Base-by-base conservation (phyloP, 2,113 vertebrate genomes). In the Patagioenas fasciata region DNA sequence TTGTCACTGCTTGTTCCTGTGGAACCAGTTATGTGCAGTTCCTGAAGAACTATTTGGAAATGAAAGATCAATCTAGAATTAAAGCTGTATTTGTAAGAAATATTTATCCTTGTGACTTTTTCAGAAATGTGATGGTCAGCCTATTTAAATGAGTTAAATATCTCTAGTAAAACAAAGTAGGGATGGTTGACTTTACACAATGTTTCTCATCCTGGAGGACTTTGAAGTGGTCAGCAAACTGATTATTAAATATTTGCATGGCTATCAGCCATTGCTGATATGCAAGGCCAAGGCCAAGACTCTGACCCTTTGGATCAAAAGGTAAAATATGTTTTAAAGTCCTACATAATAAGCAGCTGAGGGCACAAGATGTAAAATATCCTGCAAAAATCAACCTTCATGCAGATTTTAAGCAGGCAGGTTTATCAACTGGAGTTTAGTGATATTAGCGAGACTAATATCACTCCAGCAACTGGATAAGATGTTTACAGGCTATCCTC, bases 231-330 rank as follows among this genome's bases (percentile, higher is more conserved):
- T 92, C 82, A 90, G 53, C 73, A 80, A 93, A 81, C 29, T 44
- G 82, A 15, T 92, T 80, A 94, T 88, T 95, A 79, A 91, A 69
- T 67, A 77, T 72, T 56, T 95, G 64, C 44, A 53, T 83, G 93
- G 42, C 80, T 74, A 26, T 87, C 84, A 70, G 71, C 79, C 60
- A 71, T 50, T 82, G 54, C 80, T 95, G 81, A 65, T 80, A 93
- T 0, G 3, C 24, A 66, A 72, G 92, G 78, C 85, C 85, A 71
- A 85, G 48, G 67, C 67, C 61, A 93, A 89, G 66, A 67, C 42
- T n/a, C 74, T 84, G 66, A 67, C 48, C 34, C 74, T 84, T 84
- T 23, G 48, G 29, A 16, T 81, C 81, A 40, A 89, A 92, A 80
- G n/a, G 31, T 61, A 65, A 78, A 80, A 13, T 57, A 24, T 60